phyloP scores from a whole-genome alignment of 2,888 invertebrate species.

The Stegophylla sp. region DNA sequence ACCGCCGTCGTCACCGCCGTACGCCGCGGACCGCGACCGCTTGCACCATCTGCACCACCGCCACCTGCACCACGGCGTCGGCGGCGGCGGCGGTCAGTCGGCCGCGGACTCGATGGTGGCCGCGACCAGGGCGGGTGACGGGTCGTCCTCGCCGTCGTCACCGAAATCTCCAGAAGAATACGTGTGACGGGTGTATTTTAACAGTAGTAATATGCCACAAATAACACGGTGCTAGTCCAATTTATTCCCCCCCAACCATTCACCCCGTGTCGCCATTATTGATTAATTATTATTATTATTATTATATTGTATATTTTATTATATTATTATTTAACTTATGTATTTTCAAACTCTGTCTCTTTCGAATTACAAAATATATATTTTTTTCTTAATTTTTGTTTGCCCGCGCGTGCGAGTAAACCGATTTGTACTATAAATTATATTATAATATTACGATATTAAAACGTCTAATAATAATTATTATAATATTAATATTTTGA shows the following conservation, averaged over 20 bases:
- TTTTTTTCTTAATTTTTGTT: not conserved
- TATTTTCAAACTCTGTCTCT: slow-evolving; percentile 14
- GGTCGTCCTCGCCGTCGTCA: slow-evolving; percentile 19
- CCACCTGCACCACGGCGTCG: not conserved
- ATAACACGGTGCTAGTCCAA: slow-evolving; percentile 40
- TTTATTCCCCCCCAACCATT: not conserved
- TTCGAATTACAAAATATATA: slow-evolving; percentile 18
- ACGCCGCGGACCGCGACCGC: slow-evolving; percentile 29
- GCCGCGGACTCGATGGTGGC: slow-evolving; percentile 2
- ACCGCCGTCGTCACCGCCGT: slow-evolving; percentile 31
- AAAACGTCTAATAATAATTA: too few relatives aligned
- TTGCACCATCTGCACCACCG: not conserved
- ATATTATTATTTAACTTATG: slow-evolving; percentile 12
- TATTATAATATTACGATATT: too few relatives aligned
- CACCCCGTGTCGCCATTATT: not conserved
- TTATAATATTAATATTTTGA: not conserved
- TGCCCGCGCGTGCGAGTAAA: not conserved
- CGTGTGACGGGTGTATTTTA: slow-evolving; percentile 44
- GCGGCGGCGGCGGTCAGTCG: not conserved
- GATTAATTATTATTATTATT: not conserved
- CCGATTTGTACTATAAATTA: too few relatives aligned
- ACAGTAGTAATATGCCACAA: too few relatives aligned
- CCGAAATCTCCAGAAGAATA: slow-evolving; percentile 60
- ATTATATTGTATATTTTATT: too few relatives aligned
- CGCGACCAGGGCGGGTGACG: slow-evolving; percentile 53